Percentiles rank a stretch among this genome's conserved stretches.
These are phyloP conservation scores for Ceraclea dissimilis DNA, from an alignment of 2,888 invertebrate species.

Conservation along the genomic window DNA sequence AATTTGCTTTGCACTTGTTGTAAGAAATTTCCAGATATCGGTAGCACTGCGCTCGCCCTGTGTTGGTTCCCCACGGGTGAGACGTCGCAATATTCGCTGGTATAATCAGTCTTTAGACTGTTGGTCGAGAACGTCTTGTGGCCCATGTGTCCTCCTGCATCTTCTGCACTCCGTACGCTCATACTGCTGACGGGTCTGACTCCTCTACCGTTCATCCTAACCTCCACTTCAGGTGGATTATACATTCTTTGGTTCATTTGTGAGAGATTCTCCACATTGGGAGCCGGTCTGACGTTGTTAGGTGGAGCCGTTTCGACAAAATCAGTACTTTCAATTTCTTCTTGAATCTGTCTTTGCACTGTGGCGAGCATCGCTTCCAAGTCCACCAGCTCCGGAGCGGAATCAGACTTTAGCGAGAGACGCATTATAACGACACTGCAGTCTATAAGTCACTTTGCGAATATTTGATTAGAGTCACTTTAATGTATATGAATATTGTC, in stretches of 20 bases:
- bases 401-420: constrained; percentile 14
- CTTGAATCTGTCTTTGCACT: constrained; percentile 43
- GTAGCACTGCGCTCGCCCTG: constrained; percentile 5
- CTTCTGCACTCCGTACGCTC: background rate
- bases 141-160: background rate
- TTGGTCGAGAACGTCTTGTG: background rate
- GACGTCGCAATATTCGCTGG: background rate
- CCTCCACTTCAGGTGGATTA: background rate
- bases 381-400: constrained; percentile 37
- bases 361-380: constrained; percentile 46
- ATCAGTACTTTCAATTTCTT: constrained; percentile 37
- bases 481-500: no score
- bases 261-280: background rate
- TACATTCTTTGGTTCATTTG: background rate
- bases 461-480: no score
- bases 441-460: background rate
- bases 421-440: constrained; percentile 9
- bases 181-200: constrained; percentile 1
- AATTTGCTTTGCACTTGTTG: constrained; percentile 8
- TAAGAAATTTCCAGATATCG: constrained; percentile 14
- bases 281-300: background rate
- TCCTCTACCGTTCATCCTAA: background rate
- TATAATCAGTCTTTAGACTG: background rate
- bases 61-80: background rate
- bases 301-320: background rate